These are phyloP conservation scores for Piaya cayana DNA, from an alignment of 2,113 vertebrate species.

Conservation along the genomic window DNA sequence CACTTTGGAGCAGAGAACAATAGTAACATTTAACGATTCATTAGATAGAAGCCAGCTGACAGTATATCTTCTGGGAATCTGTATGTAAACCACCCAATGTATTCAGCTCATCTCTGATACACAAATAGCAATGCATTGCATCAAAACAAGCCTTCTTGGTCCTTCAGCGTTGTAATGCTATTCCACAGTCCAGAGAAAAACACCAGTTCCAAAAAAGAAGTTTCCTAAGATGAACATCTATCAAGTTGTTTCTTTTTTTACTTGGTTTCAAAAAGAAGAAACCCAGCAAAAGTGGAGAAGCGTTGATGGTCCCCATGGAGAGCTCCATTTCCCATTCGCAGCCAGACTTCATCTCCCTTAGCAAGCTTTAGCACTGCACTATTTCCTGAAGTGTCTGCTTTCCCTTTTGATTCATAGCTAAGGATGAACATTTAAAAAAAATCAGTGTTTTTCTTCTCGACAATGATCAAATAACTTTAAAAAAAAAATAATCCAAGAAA, in stretches of 20 bases:
- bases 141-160: background rate
- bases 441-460: background rate
- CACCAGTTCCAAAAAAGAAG: background rate
- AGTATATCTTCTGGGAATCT: background rate
- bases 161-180: background rate
- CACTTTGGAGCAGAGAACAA: background rate
- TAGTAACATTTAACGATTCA: background rate
- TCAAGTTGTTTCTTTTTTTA: constrained; percentile 6
- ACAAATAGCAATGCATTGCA: background rate
- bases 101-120: background rate
- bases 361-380: constrained; percentile 82
- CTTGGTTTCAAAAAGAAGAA: constrained; percentile 85
- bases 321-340: constrained; percentile 83
- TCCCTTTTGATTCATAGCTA: constrained; percentile 84
- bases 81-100: background rate
- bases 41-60: background rate
- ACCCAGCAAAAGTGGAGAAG: constrained; percentile 85
- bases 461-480: background rate
- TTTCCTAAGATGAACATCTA: background rate
- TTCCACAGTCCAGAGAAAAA: constrained; percentile 29
- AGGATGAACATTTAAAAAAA: constrained; percentile 24
- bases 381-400: constrained; percentile 84
- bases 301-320: constrained; percentile 85
- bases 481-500: background rate
- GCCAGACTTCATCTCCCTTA: constrained; percentile 85